Evolutionary conservation across 2,113 vertebrate species (phyloP), one percentile per base, ranked within the genome.

Genomic region (Embiotoca jacksoni): DNA sequence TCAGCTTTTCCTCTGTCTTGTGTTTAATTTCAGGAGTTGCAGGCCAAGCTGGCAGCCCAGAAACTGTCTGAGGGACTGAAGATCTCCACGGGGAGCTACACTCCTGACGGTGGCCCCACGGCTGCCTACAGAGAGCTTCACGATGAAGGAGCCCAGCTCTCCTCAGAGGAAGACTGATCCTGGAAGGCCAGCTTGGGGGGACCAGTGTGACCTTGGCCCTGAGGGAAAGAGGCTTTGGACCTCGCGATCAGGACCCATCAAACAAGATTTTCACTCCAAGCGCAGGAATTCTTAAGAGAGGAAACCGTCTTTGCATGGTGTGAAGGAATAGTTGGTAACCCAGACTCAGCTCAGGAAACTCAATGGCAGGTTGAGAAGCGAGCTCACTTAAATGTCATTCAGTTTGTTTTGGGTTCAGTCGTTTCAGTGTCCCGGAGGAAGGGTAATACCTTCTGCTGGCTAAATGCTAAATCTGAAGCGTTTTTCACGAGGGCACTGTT

Each of bases 21-120:
- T 81, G 78, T 91, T 89, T 85, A 67, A 84, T 90, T 88, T 88
- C 90, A 97, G 98, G 97, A 96, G 89, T 84, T 96, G 89, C 96
- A 98, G 85, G 97, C 96, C 83, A 98, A 95, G 88, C 88, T 96
- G 57, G 96, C 97, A 72, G 97, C 97, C 76, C 96, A 97, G 88
- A 99, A 96, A 86, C 94, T 99, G 88, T 94, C 95, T 14, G 94
- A 97, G 88, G 96, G 93, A 80, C 80, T 97, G 87, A 94, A 95
- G 81, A 81, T 96, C 87, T 95, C 94, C 90, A 96, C 97, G 94
- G 92, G 88, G 88, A 95, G 83, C 83, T 97, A 94, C 84, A 92
- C 93, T 92, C 96, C 96, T 71, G 96, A 98, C 68, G 92, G 94
- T 5, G 92, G 94, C 75, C 81, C 92, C 69, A 91, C 84, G 54